phyloP scores from a whole-genome alignment of 2,888 invertebrate species.

The Platerodrilus igneus region DNA sequence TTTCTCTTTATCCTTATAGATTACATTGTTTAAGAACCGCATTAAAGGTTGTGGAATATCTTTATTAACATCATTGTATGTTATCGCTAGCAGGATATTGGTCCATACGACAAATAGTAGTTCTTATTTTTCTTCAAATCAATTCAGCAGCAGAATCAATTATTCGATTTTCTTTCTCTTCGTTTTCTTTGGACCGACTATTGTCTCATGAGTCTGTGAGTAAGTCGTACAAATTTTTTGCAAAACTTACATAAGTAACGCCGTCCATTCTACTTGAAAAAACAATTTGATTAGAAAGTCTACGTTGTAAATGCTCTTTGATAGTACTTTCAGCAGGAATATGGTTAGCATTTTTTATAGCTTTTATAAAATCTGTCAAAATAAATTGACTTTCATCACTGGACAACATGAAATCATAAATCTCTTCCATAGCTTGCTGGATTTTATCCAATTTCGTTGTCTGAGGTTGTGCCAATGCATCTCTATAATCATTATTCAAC shows the following conservation, averaged over 20 bases:
- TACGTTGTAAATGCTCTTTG: too few species aligned
- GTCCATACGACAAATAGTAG: neutral
- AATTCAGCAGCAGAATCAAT: constrained; percentile 3
- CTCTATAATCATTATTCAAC: neutral
- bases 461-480: neutral
- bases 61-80: neutral
- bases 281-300: too few species aligned
- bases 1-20: too few species aligned
- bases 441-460: neutral
- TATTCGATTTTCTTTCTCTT: neutral
- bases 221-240: too few species aligned
- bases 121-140: neutral
- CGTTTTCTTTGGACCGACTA: too few species aligned
- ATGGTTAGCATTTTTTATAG: neutral
- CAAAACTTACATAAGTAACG: too few species aligned
- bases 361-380: neutral
- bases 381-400: constrained; percentile 2
- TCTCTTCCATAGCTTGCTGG: constrained; percentile 1
- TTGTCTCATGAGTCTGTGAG: too few species aligned
- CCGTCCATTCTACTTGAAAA: too few species aligned
- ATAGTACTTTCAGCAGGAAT: neutral
- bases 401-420: constrained; percentile 1
- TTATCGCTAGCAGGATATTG: constrained; percentile 4
- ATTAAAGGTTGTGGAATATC: too few species aligned
- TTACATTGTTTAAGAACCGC: too few species aligned